Evolutionary conservation across 2,888 invertebrate genomes (phyloP).

Genomic region (Diplazon laetatorius): DNA sequence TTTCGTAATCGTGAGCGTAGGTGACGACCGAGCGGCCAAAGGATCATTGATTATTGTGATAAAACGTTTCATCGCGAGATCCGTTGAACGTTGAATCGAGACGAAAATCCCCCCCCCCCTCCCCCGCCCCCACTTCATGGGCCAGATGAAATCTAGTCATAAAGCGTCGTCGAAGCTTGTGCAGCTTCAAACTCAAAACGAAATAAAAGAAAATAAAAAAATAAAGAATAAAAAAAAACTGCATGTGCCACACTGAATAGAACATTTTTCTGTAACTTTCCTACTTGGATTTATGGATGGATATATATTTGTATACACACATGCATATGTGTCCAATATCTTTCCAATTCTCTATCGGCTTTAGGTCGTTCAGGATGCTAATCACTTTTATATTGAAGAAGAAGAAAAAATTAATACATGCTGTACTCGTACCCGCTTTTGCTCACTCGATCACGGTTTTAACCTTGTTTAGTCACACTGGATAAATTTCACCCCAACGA

Average conservation of each 20-base stretch:
- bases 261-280: neutral
- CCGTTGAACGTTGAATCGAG: neutral
- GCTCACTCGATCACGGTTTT: neutral
- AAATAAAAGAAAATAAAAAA: neutral
- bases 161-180: neutral
- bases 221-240: conserved; percentile 1
- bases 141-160: conserved; percentile 63
- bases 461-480: too few species aligned
- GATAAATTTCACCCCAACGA: too few species aligned
- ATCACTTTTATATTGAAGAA: too few species aligned
- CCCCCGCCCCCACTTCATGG: too few species aligned
- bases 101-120: conserved; percentile 1
- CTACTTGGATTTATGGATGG: too few species aligned
- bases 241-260: neutral
- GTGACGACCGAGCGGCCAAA: too few species aligned
- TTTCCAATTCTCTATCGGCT: too few species aligned
- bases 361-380: too few species aligned
- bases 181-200: conserved; percentile 32
- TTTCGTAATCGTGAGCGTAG: neutral
- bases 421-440: conserved; percentile 8
- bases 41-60: conserved; percentile 32
- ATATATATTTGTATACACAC: too few species aligned
- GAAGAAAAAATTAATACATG: neutral
- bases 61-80: conserved; percentile 40
- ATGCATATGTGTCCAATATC: too few species aligned